Percentiles rank a stretch among this genome's conserved stretches.
phyloP scores from a whole-genome alignment of 1,140 invertebrate species.

The Dolichoris vasculosae region DNA sequence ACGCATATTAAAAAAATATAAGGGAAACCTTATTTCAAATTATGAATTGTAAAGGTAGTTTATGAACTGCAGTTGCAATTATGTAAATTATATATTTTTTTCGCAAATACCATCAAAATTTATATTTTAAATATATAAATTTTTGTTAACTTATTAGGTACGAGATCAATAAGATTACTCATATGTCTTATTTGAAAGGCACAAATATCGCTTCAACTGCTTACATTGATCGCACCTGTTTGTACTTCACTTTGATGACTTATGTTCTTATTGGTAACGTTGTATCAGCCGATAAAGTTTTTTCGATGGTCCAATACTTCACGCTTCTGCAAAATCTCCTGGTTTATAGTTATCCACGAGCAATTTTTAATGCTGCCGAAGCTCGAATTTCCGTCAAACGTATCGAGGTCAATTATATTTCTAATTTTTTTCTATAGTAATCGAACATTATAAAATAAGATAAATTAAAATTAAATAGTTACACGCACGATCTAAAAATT shows the following conservation, averaged over 20 bases:
- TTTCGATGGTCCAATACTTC: slow-evolving; percentile 83
- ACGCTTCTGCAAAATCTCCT: slow-evolving; percentile 83
- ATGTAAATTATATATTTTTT: too few relatives aligned
- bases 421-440: too few relatives aligned
- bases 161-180: slow-evolving; percentile 80
- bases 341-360: slow-evolving; percentile 83
- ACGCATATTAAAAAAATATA: too few relatives aligned
- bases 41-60: not conserved
- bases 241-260: slow-evolving; percentile 83
- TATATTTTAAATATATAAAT: too few relatives aligned
- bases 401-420: slow-evolving; percentile 72
- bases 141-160: slow-evolving; percentile 67
- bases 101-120: too few relatives aligned
- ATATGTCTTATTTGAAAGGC: slow-evolving; percentile 82
- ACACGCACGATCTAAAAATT: too few relatives aligned
- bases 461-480: too few relatives aligned
- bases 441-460: too few relatives aligned
- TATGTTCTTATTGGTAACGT: slow-evolving; percentile 79
- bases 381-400: slow-evolving; percentile 79
- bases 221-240: slow-evolving; percentile 81
- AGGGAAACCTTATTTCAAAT: too few relatives aligned
- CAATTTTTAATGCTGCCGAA: slow-evolving; percentile 77
- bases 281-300: slow-evolving; percentile 81
- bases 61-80: too few relatives aligned
- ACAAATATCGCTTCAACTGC: slow-evolving; percentile 80